These are phyloP conservation scores for Pterophyllum scalare DNA, from an alignment of 2,113 vertebrate species.

Conservation along the genomic window DNA sequence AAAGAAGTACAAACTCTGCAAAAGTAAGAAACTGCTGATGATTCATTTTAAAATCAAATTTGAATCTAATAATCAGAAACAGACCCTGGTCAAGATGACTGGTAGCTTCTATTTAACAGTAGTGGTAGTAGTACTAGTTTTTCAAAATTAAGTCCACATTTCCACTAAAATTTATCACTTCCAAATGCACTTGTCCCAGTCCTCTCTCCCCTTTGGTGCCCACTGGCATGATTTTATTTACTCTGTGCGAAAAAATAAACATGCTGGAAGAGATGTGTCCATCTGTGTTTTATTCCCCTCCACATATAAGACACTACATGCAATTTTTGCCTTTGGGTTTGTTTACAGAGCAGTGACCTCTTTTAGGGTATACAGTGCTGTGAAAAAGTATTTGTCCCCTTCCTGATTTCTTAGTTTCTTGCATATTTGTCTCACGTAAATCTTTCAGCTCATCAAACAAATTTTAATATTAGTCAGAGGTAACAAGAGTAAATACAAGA, in stretches of 20 bases:
- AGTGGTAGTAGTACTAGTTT: constrained; percentile 18
- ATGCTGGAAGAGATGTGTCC: constrained; percentile 6
- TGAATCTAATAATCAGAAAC: not conserved
- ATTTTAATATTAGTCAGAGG: not conserved
- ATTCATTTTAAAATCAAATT: not conserved
- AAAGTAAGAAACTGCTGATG: constrained; percentile 19
- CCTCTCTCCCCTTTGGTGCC: not conserved
- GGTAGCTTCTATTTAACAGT: constrained; percentile 6
- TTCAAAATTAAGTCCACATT: constrained; percentile 28
- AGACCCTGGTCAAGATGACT: not conserved
- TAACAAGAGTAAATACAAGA: not conserved
- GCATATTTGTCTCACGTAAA: not conserved
- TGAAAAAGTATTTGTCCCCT: not conserved
- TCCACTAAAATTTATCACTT: constrained; percentile 31
- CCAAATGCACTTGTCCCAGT: constrained; percentile 41
- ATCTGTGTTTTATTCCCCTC: constrained; percentile 32
- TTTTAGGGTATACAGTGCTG: not conserved
- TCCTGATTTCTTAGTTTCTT: not conserved
- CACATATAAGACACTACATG: not conserved
- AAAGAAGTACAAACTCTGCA: constrained; percentile 54
- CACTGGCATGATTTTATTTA: constrained; percentile 1
- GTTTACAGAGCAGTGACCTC: not conserved
- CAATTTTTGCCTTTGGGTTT: not conserved
- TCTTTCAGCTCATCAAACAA: not conserved
- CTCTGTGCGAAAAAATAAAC: constrained; percentile 1